Percentiles rank a stretch among this genome's conserved stretches.
Conservation (phyloP, 2,797 vertebrate genomes). For the Vespertilio murinus region DNA sequence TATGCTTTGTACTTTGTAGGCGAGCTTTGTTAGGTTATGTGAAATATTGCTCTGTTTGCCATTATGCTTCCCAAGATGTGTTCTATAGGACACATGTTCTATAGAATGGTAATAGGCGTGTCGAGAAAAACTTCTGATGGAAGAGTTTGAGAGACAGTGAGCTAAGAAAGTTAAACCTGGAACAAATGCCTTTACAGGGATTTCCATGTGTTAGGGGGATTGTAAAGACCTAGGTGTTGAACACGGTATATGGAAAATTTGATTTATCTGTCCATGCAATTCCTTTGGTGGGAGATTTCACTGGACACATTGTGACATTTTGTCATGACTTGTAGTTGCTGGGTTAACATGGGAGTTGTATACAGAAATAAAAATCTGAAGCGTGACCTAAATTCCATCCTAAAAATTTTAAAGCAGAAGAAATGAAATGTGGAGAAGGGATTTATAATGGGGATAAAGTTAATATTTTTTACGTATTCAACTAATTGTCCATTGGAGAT, state of each 20-base stretch:
- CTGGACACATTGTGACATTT: not conserved
- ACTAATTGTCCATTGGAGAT: not conserved
- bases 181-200: not conserved
- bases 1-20: not conserved
- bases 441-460: conserved; percentile 1
- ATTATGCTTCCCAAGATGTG: not conserved
- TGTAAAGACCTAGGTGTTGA: not conserved
- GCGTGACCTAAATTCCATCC: not conserved
- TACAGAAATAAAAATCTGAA: conserved; percentile 8
- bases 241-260: not conserved
- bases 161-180: not conserved
- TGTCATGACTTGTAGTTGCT: not conserved
- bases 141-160: conserved; percentile 1
- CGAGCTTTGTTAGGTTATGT: not conserved
- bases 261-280: not conserved
- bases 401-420: not conserved
- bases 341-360: not conserved
- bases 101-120: not conserved
- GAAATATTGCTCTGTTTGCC: not conserved
- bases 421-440: not conserved
- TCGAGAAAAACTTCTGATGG: not conserved
- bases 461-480: not conserved
- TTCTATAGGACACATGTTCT: not conserved
- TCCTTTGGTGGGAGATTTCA: not conserved
- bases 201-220: not conserved